A percentile compares a stretch with the other conserved stretches of the same genome.
phyloP scores from a whole-genome alignment of 2,797 vertebrate genomes.

The Lacerta bilineata region DNA sequence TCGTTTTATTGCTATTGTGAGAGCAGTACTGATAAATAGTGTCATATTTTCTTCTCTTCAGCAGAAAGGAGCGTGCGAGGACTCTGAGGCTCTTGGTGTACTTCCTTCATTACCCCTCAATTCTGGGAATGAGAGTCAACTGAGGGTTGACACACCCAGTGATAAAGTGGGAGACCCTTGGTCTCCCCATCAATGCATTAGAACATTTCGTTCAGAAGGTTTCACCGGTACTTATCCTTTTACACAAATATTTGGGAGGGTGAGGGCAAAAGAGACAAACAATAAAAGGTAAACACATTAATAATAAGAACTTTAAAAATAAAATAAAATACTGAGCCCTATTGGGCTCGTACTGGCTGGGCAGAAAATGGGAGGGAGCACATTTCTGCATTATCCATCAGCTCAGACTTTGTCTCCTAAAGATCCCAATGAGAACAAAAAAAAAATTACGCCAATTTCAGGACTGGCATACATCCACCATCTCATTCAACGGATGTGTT shows the following conservation, averaged over 20 bases:
- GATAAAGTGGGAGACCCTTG: no score
- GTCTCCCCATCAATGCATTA: not conserved
- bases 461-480: no score
- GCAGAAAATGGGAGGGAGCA: not conserved
- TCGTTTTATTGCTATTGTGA: conserved; percentile 73
- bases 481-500: no score
- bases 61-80: conserved; percentile 53
- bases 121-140: not conserved
- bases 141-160: not conserved
- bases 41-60: conserved; percentile 67
- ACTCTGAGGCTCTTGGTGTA: conserved; percentile 9
- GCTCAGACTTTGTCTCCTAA: not conserved
- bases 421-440: not conserved
- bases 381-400: not conserved
- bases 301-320: not conserved
- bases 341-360: not conserved
- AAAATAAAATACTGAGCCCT: not conserved
- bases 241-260: not conserved
- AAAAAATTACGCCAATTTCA: no score
- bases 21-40: conserved; percentile 64
- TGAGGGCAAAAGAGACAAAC: not conserved
- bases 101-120: not conserved
- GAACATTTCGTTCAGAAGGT: not conserved
- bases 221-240: not conserved
- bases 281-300: not conserved